Conservation (phyloP, 1,140 invertebrate species). For the Babylonia areolata region DNA sequence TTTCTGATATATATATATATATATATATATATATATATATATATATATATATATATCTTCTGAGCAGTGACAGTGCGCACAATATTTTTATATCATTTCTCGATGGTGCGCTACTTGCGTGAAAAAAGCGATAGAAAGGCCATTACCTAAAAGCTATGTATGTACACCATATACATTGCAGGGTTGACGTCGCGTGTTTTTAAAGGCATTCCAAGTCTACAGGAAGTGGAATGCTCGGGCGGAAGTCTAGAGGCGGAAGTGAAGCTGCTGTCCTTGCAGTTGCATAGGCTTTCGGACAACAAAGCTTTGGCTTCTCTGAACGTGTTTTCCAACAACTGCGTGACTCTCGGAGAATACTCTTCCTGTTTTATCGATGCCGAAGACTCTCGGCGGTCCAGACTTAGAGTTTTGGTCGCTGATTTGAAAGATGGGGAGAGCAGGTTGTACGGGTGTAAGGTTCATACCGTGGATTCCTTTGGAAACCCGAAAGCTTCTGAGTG, state of each 20-base stretch:
- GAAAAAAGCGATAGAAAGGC: too few relatives aligned
- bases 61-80: too few relatives aligned
- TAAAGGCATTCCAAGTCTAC: constrained; percentile 25
- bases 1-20: too few relatives aligned
- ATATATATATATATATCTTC: too few relatives aligned
- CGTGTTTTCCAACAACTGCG: constrained; percentile 9
- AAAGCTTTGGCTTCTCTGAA: constrained; percentile 10
- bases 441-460: neutral
- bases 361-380: neutral
- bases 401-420: constrained; percentile 17
- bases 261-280: constrained; percentile 11
- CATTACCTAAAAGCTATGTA: neutral
- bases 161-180: constrained; percentile 15
- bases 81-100: too few relatives aligned
- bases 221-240: constrained; percentile 34
- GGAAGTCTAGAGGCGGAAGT: constrained; percentile 20
- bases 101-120: too few relatives aligned
- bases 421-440: constrained; percentile 13
- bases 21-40: too few relatives aligned
- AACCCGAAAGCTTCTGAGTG: neutral
- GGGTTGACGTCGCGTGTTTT: neutral
- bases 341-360: constrained; percentile 15
- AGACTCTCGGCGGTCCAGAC: neutral
- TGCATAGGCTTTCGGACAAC: constrained; percentile 3
- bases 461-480: neutral